phyloP scores from a whole-genome alignment of 2,113 vertebrate species.

The Picathartes gymnocephalus region DNA sequence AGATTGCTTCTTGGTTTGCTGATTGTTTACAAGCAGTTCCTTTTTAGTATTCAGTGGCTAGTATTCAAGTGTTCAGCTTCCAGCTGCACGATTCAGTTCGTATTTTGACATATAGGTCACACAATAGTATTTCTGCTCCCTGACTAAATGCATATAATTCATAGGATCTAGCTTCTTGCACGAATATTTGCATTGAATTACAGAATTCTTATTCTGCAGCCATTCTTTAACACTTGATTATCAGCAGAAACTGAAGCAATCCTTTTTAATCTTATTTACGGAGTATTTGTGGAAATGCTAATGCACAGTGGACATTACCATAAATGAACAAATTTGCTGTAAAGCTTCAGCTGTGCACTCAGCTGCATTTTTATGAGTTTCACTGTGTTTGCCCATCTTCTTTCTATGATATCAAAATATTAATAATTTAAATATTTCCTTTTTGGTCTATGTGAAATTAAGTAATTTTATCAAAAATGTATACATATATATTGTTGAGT shows the following conservation, averaged over 20 bases:
- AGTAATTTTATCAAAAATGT: neutral
- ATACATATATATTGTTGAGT: neutral
- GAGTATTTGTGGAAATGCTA: neutral
- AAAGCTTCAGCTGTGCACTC: neutral
- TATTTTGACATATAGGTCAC: constrained; percentile 31
- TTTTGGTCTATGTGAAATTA: neutral
- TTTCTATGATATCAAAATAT: neutral
- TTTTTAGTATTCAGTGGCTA: constrained; percentile 15
- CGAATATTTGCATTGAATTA: neutral
- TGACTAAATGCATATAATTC: neutral
- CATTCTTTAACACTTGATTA: neutral
- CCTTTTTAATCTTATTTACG: constrained; percentile 6
- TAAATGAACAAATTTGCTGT: neutral
- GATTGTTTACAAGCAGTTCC: neutral
- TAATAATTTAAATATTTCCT: neutral
- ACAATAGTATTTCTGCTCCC: neutral
- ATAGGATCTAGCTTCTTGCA: neutral
- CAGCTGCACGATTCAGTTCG: constrained; percentile 25
- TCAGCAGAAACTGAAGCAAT: neutral
- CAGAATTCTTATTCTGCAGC: constrained; percentile 3
- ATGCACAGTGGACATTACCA: neutral
- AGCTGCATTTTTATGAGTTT: neutral
- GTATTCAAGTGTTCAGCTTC: constrained; percentile 6
- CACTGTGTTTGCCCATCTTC: neutral
- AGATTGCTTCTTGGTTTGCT: neutral